Percentiles rank a stretch among this genome's conserved stretches.
Evolutionary conservation across 2,113 vertebrate genomes (phyloP).

Genomic region (Neotoma lepida): DNA sequence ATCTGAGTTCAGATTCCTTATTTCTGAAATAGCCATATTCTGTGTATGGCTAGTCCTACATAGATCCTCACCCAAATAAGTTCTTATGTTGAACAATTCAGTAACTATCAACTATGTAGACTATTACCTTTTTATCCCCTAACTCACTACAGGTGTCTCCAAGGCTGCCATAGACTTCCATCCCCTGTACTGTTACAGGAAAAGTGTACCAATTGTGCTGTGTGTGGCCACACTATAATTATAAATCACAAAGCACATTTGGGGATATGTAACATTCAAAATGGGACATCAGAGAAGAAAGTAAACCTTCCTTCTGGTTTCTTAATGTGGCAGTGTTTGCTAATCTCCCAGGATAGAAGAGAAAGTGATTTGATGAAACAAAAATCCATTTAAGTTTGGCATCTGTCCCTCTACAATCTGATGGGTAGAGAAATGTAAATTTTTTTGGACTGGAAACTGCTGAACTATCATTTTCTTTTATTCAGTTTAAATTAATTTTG

Average conservation of each 20-base stretch:
- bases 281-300: neutral
- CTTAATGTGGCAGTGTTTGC: neutral
- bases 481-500: neutral
- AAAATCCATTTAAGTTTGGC: slow-evolving; percentile 55
- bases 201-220: neutral
- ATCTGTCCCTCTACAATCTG: slow-evolving; percentile 30
- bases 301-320: neutral
- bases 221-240: neutral
- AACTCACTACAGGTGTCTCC: neutral
- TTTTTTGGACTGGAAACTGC: slow-evolving; percentile 38
- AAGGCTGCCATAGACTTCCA: neutral
- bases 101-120: neutral
- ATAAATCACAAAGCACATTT: no score
- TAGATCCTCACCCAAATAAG: neutral
- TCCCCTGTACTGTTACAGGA: neutral
- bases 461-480: slow-evolving; percentile 9
- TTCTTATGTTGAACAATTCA: neutral
- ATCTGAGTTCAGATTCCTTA: neutral
- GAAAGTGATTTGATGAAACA: slow-evolving; percentile 27
- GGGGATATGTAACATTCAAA: neutral
- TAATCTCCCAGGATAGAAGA: neutral
- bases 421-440: slow-evolving; percentile 48
- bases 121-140: neutral
- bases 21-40: neutral
- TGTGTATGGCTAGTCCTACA: neutral